Evolutionary conservation across 2,113 vertebrate species (phyloP), one percentile per base, ranked within the genome.

Genomic region (Calidris pygmaea): DNA sequence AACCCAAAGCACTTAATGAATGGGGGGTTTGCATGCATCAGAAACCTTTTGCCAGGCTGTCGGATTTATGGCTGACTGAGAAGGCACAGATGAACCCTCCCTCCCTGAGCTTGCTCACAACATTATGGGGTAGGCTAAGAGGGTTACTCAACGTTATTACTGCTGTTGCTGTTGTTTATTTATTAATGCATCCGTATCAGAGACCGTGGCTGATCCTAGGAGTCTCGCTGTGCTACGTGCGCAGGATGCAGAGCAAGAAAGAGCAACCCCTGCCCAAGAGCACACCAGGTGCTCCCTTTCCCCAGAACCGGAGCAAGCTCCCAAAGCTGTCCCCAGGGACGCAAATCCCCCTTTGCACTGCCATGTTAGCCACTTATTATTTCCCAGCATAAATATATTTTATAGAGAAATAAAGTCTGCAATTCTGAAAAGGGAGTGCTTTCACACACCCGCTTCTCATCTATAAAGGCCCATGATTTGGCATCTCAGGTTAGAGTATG

Each of bases 351-450:
- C 79, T 91, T 87, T 94, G 67, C 20, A 29, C 90, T 89, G 92
- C 91, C 95, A 80, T 81, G 95, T 91, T 97, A 97, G 95, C 94
- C 96, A 90, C 93, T 96, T 97, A 97, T 93, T 98, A 96, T 97
- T 98, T 97, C 93, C 94, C 76, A 89, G 86, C 96, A 97, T 98
- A 98, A 98, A 98, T 89, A 93, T 97, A 92, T 96, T 98, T 98
- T 98, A 98, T 98, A 93, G 97, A 97, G 97, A 96, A 98, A 98
- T 98, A 97, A 98, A 98, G 96, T 79, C 97, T 97, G 96, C 95
- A 86, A 73, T 98, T 98, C 97, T 96, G 87, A 97, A 97, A 96
- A 79, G 92, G 97, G 96, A 97, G 97, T 94, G 90, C 87, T 98
- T 98, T 96, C 93, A 87, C 93, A 95, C 91, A 93, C 96, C 94